phyloP scores from a whole-genome alignment of 2,113 vertebrate species.

The Tupaia chinensis region DNA sequence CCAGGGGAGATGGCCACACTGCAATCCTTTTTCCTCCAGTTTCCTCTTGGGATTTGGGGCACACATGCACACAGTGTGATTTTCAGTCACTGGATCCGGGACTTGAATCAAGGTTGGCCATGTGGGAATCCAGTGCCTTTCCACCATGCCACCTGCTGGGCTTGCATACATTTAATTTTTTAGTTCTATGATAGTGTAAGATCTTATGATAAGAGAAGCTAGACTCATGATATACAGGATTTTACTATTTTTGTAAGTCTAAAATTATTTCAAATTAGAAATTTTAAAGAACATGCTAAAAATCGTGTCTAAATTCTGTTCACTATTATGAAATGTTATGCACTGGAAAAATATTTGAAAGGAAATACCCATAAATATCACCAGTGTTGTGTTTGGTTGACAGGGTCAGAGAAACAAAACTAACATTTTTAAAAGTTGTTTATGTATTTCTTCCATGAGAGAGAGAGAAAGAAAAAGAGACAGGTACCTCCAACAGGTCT shows the following conservation, averaged over 20 bases:
- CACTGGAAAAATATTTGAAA: conserved; percentile 18
- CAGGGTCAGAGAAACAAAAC: background rate
- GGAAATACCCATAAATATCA: background rate
- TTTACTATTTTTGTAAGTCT: background rate
- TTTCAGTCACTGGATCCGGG: too few relatives aligned
- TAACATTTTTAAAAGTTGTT: background rate
- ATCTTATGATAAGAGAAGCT: background rate
- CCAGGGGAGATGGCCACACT: too few relatives aligned
- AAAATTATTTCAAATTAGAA: conserved; percentile 8
- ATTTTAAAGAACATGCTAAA: background rate
- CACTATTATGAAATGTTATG: background rate
- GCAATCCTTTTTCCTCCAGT: too few relatives aligned
- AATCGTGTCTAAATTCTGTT: background rate
- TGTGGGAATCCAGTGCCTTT: too few relatives aligned
- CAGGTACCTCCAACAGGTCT: too few relatives aligned
- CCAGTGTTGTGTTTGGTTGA: background rate
- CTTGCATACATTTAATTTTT: background rate
- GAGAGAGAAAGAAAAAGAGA: too few relatives aligned
- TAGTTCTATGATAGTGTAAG: background rate
- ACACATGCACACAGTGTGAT: too few relatives aligned
- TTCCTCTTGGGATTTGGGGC: too few relatives aligned
- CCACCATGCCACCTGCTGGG: too few relatives aligned
- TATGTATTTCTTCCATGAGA: too few relatives aligned
- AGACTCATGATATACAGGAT: background rate
- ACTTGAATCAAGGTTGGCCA: too few relatives aligned